Evolutionary conservation across 2,113 vertebrate genomes (phyloP), one percentile per base, ranked within the genome.

Genomic region (Salvelinus fontinalis): DNA sequence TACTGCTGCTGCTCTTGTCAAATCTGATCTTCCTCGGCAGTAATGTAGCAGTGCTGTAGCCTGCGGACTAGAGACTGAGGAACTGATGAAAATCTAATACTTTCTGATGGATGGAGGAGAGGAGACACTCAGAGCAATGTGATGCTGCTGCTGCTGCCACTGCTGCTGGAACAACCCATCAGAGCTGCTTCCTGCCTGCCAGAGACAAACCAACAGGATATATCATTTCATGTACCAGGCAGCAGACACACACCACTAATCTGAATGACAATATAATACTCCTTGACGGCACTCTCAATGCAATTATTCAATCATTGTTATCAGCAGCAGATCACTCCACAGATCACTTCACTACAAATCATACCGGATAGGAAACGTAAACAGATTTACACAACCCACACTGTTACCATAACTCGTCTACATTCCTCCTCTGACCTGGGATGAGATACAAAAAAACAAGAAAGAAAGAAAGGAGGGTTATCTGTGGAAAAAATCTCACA

Each of bases 121-220:
- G 51, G 51, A 54, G 51, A 54, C 51, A 44, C 9, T 44, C 9
- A n/a, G n/a, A n/a, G n/a, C n/a, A n/a, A n/a, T n/a, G n/a, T n/a
- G n/a, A n/a, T n/a, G n/a, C n/a, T 54, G 51, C 14, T 13, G 16
- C 51, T 18, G 13, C 3, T 54, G 4, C 51, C 51, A 18, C 49
- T 16, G 16, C 51, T 54, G 51, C 51, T 18, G 51, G 57, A 71
- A 76, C 78, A 81, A 75, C 48, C 24, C 75, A 82, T 88, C 79
- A 77, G 74, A 80, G 77, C 74, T 68, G 66, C 75, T 71, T 84
- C 81, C 34, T 64, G 39, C 75, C 51, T 54, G 51, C 14, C 16
- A 39, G 26, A 64, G n/a, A 67, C 66, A 71, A 62, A 62, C 18
- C 5, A 8, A 20, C 34, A 12, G 31, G 67, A 80, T 76, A 26